Percentiles rank a stretch among this genome's conserved stretches.
Conservation (phyloP, 2,888 invertebrate species). For the Melangyna quadrimaculata region DNA sequence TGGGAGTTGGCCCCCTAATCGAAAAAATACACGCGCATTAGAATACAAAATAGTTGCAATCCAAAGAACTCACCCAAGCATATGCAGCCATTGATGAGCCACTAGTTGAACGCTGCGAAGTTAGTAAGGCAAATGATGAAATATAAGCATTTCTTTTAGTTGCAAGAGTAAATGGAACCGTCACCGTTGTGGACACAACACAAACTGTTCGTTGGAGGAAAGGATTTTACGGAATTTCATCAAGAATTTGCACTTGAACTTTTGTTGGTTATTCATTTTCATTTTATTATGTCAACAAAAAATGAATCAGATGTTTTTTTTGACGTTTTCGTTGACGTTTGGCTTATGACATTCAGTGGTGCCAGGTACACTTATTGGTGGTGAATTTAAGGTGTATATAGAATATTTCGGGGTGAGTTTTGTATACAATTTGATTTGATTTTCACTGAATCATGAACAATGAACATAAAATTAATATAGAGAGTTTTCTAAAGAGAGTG, state of each 20-base stretch:
- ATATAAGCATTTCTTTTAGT: conserved; percentile 19
- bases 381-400: background rate
- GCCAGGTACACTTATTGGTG: background rate
- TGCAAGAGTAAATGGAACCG: conserved; percentile 23
- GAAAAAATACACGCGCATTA: conserved; percentile 34
- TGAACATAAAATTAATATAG: too few relatives aligned
- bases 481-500: too few relatives aligned
- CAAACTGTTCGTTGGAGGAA: conserved; percentile 44
- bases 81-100: conserved; percentile 77
- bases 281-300: conserved; percentile 23
- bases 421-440: too few relatives aligned
- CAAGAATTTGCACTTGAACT: conserved; percentile 13
- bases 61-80: conserved; percentile 79
- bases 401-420: background rate
- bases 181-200: conserved; percentile 62
- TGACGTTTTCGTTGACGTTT: conserved; percentile 37
- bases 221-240: conserved; percentile 48
- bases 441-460: too few relatives aligned
- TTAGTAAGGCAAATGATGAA: background rate
- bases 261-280: conserved; percentile 5
- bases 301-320: conserved; percentile 33
- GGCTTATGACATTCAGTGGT: conserved; percentile 27
- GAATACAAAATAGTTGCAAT: conserved; percentile 41
- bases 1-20: conserved; percentile 91
- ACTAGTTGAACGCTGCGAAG: conserved; percentile 45